Base-by-base conservation (phyloP, 2,888 invertebrate species). In the Nemoura dubitans region DNA sequence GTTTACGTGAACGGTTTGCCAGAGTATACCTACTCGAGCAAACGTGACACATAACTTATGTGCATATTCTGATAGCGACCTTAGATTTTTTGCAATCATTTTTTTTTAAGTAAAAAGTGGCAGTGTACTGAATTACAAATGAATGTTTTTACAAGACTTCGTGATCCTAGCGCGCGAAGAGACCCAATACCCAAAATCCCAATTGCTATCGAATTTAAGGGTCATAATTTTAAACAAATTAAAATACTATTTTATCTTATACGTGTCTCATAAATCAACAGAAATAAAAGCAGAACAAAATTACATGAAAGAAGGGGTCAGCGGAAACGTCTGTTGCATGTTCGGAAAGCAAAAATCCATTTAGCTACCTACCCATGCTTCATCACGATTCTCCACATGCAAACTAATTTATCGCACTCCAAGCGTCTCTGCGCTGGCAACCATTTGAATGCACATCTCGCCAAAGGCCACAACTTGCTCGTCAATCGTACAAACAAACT, bases 301-400 rank as follows among this genome's bases (percentile, higher is more conserved):
- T 59, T 59, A 59, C 16, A 59, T 10, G 14, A 59, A 59, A 59
- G 59, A 59, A 59, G 59, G 59, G 59, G 59, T 21, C 59, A 82
- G 85, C 81, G 81, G 81, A 81, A 81, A 81, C 28, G 30, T 29
- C 28, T 14, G 30, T 81, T 30, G 81, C 81, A 81, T 30, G 81
- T 28, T 81, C 5, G 14, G 21, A 59, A 30, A 81, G 28, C 28
- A 7, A 6, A 83, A 88, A 84, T 88, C 85, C 43, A 36, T 59
- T 86, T 86, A 76, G 43, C 80, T 28, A 43, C 43, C 36, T 76
- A 83, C 81, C 59, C 29, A 87, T 25, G 81, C 26, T 28, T 27
- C 81, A 30, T 28, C 81, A 81, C 81, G 81, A 81, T 81, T 81
- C 14, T 21, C 59, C 59, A 59, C 59, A 59, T 59, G 59, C 59